phyloP scores from a whole-genome alignment of 2,113 vertebrate genomes.

The Scomber colias region DNA sequence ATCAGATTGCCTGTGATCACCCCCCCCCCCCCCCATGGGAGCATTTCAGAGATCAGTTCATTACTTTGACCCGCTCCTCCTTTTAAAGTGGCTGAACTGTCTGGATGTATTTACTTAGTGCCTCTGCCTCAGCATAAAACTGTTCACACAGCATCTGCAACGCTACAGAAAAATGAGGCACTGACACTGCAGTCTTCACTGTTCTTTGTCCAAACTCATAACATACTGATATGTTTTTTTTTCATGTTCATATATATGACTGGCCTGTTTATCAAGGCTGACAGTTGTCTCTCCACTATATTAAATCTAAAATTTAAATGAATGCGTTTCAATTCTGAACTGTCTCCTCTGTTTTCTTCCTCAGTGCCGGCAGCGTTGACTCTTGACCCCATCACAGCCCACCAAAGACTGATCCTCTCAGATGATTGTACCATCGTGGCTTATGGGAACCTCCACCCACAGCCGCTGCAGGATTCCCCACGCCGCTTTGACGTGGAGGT shows the following conservation, averaged over 20 bases:
- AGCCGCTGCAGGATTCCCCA: constrained; percentile 96
- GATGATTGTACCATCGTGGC: constrained; percentile 99
- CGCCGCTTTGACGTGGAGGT: constrained; percentile 98
- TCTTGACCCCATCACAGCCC: constrained; percentile 94
- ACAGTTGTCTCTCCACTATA: background rate
- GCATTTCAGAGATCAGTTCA: constrained; percentile 17
- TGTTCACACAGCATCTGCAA: constrained; percentile 18
- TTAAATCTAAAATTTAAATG: constrained; percentile 3
- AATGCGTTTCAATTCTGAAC: background rate
- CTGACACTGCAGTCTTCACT: constrained; percentile 29
- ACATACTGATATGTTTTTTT: constrained; percentile 34
- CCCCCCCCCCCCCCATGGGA: background rate
- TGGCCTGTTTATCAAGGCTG: background rate
- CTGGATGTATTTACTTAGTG: constrained; percentile 6
- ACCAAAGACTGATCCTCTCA: constrained; percentile 97
- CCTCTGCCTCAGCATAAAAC: constrained; percentile 41
- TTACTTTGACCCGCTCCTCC: constrained; percentile 21
- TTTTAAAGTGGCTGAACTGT: constrained; percentile 33
- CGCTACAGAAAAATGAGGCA: constrained; percentile 14
- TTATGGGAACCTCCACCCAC: constrained; percentile 96
- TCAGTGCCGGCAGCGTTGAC: constrained; percentile 94
- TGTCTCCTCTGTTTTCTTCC: background rate
- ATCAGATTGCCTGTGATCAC: constrained; percentile 16
- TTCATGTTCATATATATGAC: background rate
- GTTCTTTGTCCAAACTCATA: constrained; percentile 28